Conservation (phyloP, 1,140 invertebrate species). For the Leptinotarsa defecta region DNA sequence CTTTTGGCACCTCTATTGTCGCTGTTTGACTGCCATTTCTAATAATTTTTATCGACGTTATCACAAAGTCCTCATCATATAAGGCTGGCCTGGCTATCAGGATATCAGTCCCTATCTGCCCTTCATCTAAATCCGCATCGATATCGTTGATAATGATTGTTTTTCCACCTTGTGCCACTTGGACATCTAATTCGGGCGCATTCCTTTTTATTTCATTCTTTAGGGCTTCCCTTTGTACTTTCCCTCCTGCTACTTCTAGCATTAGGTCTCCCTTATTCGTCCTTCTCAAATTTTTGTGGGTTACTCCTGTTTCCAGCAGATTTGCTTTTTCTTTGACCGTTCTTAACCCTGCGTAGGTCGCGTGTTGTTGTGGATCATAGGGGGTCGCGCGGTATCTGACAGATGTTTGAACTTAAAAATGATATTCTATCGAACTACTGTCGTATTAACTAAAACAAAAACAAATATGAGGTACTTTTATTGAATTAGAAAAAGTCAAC, state of each 20-base stretch:
- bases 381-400: no score
- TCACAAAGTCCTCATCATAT: not conserved
- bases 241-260: not conserved
- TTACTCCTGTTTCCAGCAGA: not conserved
- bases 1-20: not conserved
- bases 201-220: not conserved
- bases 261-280: not conserved
- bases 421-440: no score
- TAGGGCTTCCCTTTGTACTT: not conserved
- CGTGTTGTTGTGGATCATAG: no score
- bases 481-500: no score
- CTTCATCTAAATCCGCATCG: not conserved
- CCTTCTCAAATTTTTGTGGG: not conserved
- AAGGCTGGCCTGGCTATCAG: not conserved
- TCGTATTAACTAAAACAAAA: no score
- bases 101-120: not conserved
- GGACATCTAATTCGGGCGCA: not conserved
- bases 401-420: no score
- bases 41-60: not conserved
- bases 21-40: not conserved
- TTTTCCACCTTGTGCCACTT: not conserved
- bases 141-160: not conserved
- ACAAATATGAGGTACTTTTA: no score
- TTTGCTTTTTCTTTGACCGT: not conserved
- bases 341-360: no score